These are phyloP conservation scores for Stomatorhinus ivindoensis DNA, from an alignment of 2,113 vertebrate genomes.

Conservation along the genomic window DNA sequence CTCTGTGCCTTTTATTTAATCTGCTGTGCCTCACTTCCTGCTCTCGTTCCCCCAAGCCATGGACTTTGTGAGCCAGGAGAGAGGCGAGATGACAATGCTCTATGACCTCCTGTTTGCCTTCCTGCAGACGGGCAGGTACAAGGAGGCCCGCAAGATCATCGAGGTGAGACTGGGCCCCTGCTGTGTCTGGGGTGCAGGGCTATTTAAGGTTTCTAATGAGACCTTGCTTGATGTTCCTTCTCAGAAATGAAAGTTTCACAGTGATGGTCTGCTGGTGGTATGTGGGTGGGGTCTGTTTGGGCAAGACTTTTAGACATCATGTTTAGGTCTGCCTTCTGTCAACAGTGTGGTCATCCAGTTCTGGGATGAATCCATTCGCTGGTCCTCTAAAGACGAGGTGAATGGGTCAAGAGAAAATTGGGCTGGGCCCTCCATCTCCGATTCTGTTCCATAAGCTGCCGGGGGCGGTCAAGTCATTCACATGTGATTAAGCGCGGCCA, in stretches of 20 bases:
- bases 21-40: not conserved
- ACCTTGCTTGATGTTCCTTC: conserved; percentile 62
- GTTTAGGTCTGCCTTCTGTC: not conserved
- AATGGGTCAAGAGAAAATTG: not conserved
- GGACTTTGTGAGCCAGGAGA: conserved; percentile 76
- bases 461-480: not conserved
- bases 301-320: not conserved
- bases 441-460: not conserved
- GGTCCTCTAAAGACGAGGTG: not conserved
- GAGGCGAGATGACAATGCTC: conserved; percentile 85
- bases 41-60: conserved; percentile 60
- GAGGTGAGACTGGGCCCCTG: conserved; percentile 71
- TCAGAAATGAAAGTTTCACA: conserved; percentile 54
- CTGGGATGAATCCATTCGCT: not conserved
- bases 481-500: not conserved
- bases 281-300: not conserved
- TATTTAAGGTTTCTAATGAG: conserved; percentile 66
- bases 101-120: conserved; percentile 92
- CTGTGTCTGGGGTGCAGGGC: conserved; percentile 50
- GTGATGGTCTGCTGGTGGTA: not conserved
- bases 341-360: not conserved
- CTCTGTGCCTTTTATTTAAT: not conserved
- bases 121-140: conserved; percentile 80
- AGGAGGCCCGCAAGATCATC: conserved; percentile 89
- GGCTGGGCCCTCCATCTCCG: not conserved